Evolutionary conservation across 2,888 invertebrate species (phyloP), one percentile per base, ranked within the genome.

Genomic region (Patella depressa): DNA sequence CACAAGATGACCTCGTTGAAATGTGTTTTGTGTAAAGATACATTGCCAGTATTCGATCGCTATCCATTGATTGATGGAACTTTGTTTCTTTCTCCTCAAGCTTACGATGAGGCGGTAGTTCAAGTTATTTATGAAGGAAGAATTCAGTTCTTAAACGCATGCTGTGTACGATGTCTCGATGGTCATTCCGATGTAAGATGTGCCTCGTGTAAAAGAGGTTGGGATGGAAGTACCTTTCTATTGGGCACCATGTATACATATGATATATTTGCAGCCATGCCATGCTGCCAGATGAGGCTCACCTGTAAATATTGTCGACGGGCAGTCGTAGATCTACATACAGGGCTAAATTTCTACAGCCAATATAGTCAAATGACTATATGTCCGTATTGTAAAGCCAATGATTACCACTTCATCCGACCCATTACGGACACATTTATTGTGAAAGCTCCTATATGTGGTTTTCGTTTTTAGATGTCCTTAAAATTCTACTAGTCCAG

Each of bases 241-340:
- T 94, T 98, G 79, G 98, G 98, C 84, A 98, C 98, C 83, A 98
- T 98, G 97, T 99, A 99, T 93, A 96, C 97, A 80, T 99, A 98
- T 91, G 98, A 99, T 93, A 97, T 99, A 87, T 98, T 99, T 92
- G 98, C 98, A 91, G 97, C 98, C 81, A 96, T 96, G 93, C 97
- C 98, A 24, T 99, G 98, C 92, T 98, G 98, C 93, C 94, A 95
- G 90, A 97, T 97, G 90, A 94, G 98, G 87, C 94, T 98, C 75
- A 94, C 97, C 95, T 98, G 98, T 94, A 97, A 96, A 94, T 95
- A 94, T 91, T 98, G 98, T 93, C 95, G 94, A 93, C 96, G 96
- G 92, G 95, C 96, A 71, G 94, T 98, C 81, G 94, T 97, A 87
- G 95, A 96, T 92, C 96, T 96, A 95, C 90, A 96, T 96, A 92